Conservation (phyloP, 2,113 vertebrate genomes). For the Podilymbus podiceps region DNA sequence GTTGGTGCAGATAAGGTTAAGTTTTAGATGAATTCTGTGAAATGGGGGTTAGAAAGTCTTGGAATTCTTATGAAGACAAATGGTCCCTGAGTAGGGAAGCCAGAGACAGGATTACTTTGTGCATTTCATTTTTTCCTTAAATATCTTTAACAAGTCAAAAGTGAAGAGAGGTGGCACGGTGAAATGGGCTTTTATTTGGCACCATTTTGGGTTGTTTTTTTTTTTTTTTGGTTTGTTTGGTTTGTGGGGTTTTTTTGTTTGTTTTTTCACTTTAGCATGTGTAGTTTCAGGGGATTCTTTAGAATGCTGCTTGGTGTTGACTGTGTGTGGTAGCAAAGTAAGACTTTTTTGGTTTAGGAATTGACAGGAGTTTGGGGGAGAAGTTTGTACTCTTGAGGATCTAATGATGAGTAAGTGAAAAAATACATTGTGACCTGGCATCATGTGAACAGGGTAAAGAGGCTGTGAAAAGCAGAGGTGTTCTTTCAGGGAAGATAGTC, state of each 20-base stretch:
- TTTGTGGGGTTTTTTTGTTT: too few relatives aligned
- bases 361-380: not conserved
- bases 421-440: not conserved
- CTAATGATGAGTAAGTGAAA: not conserved
- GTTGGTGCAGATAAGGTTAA: not conserved
- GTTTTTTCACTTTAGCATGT: not conserved
- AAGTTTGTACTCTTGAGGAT: not conserved
- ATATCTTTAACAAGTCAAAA: not conserved
- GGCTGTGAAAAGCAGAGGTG: not conserved
- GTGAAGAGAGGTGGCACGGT: not conserved
- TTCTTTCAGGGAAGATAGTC: not conserved
- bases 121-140: not conserved
- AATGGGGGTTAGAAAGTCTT: not conserved
- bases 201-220: too few relatives aligned
- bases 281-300: not conserved
- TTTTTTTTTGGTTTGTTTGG: too few relatives aligned
- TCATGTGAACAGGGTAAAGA: not conserved
- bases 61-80: not conserved
- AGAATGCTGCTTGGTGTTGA: not conserved
- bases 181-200: not conserved
- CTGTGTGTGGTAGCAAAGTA: not conserved
- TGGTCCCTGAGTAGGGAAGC: not conserved
- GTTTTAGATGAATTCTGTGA: not conserved
- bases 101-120: not conserved
- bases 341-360: not conserved